These are phyloP conservation scores for Cryptoprocta ferox DNA, from an alignment of 2,797 vertebrate species.

Conservation along the genomic window DNA sequence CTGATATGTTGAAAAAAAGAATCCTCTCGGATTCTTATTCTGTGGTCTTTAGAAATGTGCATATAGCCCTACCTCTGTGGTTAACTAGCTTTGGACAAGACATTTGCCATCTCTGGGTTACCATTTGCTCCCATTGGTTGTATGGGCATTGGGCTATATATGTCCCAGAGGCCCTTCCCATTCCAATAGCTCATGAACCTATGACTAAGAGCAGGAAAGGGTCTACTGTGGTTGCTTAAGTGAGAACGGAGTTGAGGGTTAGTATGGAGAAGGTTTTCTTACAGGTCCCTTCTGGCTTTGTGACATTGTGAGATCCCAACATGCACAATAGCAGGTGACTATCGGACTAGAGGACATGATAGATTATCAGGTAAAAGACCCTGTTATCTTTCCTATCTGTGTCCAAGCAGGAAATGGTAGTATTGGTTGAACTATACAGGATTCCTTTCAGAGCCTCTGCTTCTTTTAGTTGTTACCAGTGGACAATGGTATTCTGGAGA, in stretches of 20 bases:
- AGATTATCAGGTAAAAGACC: constrained; percentile 74
- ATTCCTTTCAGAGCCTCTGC: constrained; percentile 52
- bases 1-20: neutral
- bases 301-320: constrained; percentile 34
- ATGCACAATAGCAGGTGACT: constrained; percentile 59
- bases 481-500: neutral
- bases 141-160: neutral
- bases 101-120: neutral
- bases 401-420: neutral
- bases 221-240: neutral
- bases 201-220: neutral
- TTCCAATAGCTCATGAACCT: neutral
- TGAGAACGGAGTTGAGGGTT: neutral
- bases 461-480: constrained; percentile 64
- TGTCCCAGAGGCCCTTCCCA: neutral
- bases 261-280: constrained; percentile 61
- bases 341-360: neutral
- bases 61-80: neutral
- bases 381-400: neutral
- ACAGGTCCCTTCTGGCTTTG: neutral
- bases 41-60: neutral
- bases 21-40: neutral
- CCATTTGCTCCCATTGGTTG: neutral
- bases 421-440: constrained; percentile 13
- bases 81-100: neutral